A percentile compares a stretch with the other conserved stretches of the same genome.
Evolutionary conservation across 2,113 vertebrate genomes (phyloP).

Genomic region (Gallinago undulata): DNA sequence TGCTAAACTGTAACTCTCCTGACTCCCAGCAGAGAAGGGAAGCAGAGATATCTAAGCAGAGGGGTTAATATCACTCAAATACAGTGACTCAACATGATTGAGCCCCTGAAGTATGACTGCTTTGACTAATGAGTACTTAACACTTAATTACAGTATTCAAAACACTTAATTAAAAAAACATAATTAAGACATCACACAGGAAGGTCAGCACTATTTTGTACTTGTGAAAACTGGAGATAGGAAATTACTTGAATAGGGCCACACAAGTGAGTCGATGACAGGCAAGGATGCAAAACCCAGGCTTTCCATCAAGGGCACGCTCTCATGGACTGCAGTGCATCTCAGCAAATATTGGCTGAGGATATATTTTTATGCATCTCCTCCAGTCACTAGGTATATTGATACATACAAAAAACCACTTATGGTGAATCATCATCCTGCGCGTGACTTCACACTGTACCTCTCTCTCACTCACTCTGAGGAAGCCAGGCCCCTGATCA

Average conservation of each 20-base stretch:
- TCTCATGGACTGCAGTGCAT: not conserved
- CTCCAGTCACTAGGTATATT: not conserved
- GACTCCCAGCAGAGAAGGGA: not conserved
- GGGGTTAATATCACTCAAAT: not conserved
- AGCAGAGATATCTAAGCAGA: not conserved
- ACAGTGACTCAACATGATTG: not conserved
- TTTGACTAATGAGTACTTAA: not conserved
- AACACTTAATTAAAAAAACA: not conserved
- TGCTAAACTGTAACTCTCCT: not conserved
- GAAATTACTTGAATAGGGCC: not conserved
- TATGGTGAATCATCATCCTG: not conserved
- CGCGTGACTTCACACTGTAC: not conserved
- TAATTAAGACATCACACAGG: not conserved
- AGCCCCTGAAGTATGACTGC: not conserved
- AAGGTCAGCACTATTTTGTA: slow-evolving; percentile 9
- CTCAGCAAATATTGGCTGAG: not conserved
- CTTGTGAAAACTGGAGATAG: not conserved
- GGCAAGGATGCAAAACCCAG: not conserved
- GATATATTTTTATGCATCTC: not conserved
- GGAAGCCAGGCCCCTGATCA: not conserved
- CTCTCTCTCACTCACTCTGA: not conserved
- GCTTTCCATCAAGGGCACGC: not conserved
- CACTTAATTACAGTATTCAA: slow-evolving; percentile 13
- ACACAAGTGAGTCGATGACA: not conserved
- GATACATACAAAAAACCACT: not conserved